phyloP scores from a whole-genome alignment of 2,888 invertebrate species.

The Unio delphinus region DNA sequence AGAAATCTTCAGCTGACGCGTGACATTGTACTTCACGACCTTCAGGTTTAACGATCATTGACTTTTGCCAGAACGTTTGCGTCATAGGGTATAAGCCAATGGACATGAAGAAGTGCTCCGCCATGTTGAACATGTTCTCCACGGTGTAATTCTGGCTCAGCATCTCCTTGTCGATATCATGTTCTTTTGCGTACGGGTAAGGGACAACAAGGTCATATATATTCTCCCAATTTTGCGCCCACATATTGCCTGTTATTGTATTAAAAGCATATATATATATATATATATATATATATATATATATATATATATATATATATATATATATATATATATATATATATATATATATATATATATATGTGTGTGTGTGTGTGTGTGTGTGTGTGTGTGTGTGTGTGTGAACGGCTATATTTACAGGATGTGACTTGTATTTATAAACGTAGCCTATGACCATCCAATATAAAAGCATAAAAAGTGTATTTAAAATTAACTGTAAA shows the following conservation, averaged over 20 bases:
- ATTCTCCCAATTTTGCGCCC: conserved; percentile 69
- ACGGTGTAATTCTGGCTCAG: conserved; percentile 68
- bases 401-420: no score
- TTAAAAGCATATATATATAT: no score
- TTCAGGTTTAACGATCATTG: conserved; percentile 83
- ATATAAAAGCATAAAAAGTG: no score
- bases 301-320: no score
- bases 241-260: conserved; percentile 75
- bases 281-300: no score
- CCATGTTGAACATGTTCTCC: conserved; percentile 74
- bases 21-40: conserved; percentile 72
- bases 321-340: no score
- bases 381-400: no score
- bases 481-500: no score
- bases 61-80: conserved; percentile 87
- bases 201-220: conserved; percentile 58
- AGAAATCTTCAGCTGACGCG: conserved; percentile 66
- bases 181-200: conserved; percentile 78
- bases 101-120: conserved; percentile 69
- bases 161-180: conserved; percentile 79
- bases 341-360: no score
- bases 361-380: no score
- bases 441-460: no score
- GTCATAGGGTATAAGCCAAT: conserved; percentile 82
- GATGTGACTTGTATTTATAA: no score